Conservation (phyloP, 2,888 invertebrate species). For the Chrysolina oricalcia region DNA sequence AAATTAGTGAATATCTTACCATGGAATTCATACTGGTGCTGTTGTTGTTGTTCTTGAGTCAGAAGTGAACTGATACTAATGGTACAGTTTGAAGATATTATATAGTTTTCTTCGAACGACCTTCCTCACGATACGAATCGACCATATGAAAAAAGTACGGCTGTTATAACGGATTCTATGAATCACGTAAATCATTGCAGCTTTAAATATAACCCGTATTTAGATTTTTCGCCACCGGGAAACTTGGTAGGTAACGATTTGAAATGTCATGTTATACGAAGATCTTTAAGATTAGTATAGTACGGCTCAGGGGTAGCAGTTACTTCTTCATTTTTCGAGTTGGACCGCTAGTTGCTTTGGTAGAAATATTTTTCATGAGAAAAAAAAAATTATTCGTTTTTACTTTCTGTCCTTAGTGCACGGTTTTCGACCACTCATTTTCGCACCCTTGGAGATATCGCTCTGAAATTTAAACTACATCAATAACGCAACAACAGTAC, state of each 20-base stretch:
- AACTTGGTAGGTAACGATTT: conserved; percentile 11
- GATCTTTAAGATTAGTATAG: too few species aligned
- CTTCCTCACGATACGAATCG: not conserved
- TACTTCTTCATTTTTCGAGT: too few species aligned
- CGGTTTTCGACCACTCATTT: too few species aligned
- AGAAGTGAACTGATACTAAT: not conserved
- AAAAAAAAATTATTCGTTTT: too few species aligned
- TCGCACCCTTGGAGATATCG: too few species aligned
- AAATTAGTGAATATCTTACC: not conserved
- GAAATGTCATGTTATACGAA: not conserved
- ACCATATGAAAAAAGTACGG: not conserved
- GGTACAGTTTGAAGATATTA: not conserved
- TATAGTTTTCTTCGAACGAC: conserved; percentile 12
- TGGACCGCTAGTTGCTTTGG: too few species aligned
- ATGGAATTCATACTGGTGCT: conserved; percentile 13
- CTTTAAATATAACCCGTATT: conserved; percentile 1
- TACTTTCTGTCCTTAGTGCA: too few species aligned
- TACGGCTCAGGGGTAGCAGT: too few species aligned
- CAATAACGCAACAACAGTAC: too few species aligned
- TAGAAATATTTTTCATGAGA: too few species aligned
- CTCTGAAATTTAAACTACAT: too few species aligned
- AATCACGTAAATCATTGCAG: conserved; percentile 12
- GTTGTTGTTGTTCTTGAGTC: conserved; percentile 5
- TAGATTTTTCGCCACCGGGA: conserved; percentile 7
- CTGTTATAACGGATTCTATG: conserved; percentile 14